Base-by-base conservation (phyloP, 2,797 vertebrate species). In the Stomatorhinus walkeri region DNA sequence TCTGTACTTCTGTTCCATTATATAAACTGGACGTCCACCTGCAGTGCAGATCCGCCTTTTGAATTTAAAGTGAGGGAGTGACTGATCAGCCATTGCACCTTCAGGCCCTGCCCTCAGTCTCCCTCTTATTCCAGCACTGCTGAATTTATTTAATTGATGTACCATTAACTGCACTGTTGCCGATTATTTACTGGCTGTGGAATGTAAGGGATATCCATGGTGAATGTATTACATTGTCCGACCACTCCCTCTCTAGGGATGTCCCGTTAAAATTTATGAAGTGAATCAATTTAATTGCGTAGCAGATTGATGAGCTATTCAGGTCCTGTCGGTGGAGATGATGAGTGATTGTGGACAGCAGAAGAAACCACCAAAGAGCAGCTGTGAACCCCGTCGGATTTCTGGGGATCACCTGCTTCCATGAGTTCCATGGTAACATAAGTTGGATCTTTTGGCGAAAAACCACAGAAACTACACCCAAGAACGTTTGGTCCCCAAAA, bases 221-320 rank as follows among this genome's bases (percentile, higher is more conserved):
- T 97, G 98, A 97, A 98, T 97, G 97, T 98, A 97, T 97, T 97
- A 97, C 97, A 97, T 97, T 97, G 98, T 97, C 97, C 97, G 97
- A 97, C 97, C 97, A 97, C 97, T 98, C 97, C 96, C 97, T 97
- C 98, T 97, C 96, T 95, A 91, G 90, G 95, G 95, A 95, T 95
- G 96, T 95, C 95, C 97, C 98, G 98, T 98, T 97, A 98, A 97
- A 97, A 98, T 98, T 97, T 97, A 98, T 98, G 97, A 97, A 97
- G 97, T 98, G 97, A 97, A 97, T 98, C 97, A 98, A 97, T 97
- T 96, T 97, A 97, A 97, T 98, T 97, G 97, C 97, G 97, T 95
- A 96, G 97, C 96, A 96, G 95, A 97, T 97, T 97, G 97, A 97
- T 97, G 97, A 96, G 96, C 96, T 97, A 32, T 93, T 91, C 96